phyloP scores from a whole-genome alignment of 2,797 vertebrate species.

The Gambusia yucatana region DNA sequence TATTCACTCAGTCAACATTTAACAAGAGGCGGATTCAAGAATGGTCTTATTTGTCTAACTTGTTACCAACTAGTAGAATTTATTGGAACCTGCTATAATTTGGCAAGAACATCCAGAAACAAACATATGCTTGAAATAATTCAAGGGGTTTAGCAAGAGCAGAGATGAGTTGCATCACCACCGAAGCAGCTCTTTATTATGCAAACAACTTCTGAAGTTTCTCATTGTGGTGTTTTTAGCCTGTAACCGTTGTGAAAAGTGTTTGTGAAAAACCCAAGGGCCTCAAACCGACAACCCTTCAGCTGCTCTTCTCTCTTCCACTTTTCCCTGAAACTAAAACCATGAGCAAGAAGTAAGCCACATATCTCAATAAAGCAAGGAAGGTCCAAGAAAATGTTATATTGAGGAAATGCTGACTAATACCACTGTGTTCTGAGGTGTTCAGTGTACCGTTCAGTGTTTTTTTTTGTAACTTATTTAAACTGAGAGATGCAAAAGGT shows the following conservation, averaged over 20 bases:
- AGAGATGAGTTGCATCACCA: neutral
- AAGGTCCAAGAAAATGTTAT: neutral
- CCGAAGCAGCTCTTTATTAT: neutral
- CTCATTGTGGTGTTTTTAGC: neutral
- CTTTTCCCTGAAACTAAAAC: conserved; percentile 37
- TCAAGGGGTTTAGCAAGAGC: neutral
- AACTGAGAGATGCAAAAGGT: neutral
- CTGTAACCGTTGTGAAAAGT: conserved; percentile 15
- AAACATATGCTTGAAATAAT: neutral
- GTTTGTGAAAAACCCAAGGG: conserved; percentile 26
- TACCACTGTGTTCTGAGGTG: neutral
- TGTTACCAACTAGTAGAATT: neutral
- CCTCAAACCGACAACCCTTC: conserved; percentile 17
- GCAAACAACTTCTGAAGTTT: conserved; percentile 2
- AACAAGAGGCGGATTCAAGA: neutral
- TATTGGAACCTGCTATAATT: neutral
- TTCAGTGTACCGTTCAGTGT: neutral
- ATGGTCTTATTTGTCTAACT: neutral
- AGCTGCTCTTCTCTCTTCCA: conserved; percentile 37
- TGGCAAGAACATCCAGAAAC: neutral
- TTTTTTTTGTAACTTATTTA: neutral
- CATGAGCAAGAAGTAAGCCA: neutral
- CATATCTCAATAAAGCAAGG: neutral
- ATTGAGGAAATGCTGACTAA: neutral
- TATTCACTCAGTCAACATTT: neutral